A percentile compares a stretch with the other conserved stretches of the same genome.
Conservation (phyloP, 2,888 invertebrate species). For the Drosophila atroscutellata region DNA sequence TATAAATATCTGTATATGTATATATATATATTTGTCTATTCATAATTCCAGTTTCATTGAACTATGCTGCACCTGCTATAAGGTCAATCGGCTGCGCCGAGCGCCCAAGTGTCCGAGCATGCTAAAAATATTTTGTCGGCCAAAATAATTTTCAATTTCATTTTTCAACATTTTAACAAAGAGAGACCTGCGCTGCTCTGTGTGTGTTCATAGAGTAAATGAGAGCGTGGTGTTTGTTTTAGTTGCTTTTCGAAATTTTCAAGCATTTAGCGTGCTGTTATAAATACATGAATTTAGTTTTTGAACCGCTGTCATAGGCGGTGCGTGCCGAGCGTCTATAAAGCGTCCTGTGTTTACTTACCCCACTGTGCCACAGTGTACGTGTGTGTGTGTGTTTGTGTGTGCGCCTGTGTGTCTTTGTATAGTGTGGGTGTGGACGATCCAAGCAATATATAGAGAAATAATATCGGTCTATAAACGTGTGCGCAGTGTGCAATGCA, state of each 20-base stretch:
- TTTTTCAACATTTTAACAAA: slow-evolving; percentile 46
- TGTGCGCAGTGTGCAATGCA: slow-evolving; percentile 42
- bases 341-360: slow-evolving; percentile 34
- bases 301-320: slow-evolving; percentile 78
- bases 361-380: slow-evolving; percentile 40
- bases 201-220: slow-evolving; percentile 2
- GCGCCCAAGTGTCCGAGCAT: slow-evolving; percentile 38
- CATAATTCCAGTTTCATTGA: slow-evolving; percentile 74
- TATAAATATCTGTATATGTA: background rate
- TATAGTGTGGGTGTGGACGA: slow-evolving; percentile 53
- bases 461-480: slow-evolving; percentile 35
- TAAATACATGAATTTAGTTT: slow-evolving; percentile 78
- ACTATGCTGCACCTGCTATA: slow-evolving; percentile 72
- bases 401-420: slow-evolving; percentile 12
- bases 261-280: slow-evolving; percentile 68
- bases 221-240: slow-evolving; percentile 20
- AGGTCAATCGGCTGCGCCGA: slow-evolving; percentile 61
- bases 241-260: slow-evolving; percentile 57
- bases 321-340: slow-evolving; percentile 56
- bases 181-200: slow-evolving; percentile 24
- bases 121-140: slow-evolving; percentile 77
- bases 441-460: slow-evolving; percentile 26
- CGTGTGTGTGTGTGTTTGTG: slow-evolving; percentile 21
- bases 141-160: slow-evolving; percentile 75
- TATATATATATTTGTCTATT: slow-evolving; percentile 15